phyloP scores from a whole-genome alignment of 2,888 invertebrate genomes.

The Melanchra persicariae region DNA sequence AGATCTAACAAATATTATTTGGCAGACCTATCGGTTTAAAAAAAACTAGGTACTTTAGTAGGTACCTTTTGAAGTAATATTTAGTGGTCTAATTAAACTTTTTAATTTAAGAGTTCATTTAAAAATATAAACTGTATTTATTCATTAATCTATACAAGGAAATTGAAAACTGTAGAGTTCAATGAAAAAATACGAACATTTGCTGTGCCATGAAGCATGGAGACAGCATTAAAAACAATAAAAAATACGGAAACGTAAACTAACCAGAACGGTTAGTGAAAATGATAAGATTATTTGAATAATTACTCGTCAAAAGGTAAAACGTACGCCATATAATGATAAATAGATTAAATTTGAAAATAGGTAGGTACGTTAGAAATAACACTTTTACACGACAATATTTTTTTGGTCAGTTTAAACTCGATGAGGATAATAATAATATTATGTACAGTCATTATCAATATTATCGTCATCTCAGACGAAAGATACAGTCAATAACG shows the following conservation, averaged over 20 bases:
- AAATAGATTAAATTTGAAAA: too few relatives aligned
- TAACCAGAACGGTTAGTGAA: slow-evolving; percentile 3
- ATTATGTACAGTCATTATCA: too few relatives aligned
- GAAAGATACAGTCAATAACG: neutral
- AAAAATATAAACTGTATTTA: too few relatives aligned
- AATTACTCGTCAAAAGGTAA: neutral
- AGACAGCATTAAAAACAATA: neutral
- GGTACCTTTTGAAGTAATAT: too few relatives aligned
- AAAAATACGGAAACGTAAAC: neutral
- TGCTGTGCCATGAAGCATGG: neutral
- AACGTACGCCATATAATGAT: neutral
- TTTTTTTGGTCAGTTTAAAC: too few relatives aligned
- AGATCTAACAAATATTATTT: too few relatives aligned
- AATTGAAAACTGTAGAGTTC: neutral
- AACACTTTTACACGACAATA: too few relatives aligned
- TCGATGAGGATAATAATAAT: too few relatives aligned
- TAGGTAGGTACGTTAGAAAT: too few relatives aligned
- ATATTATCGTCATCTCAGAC: too few relatives aligned
- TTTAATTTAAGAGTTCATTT: neutral
- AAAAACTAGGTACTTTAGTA: too few relatives aligned
- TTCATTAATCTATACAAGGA: neutral
- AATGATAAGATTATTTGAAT: too few relatives aligned
- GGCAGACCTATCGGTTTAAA: neutral
- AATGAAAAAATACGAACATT: neutral
- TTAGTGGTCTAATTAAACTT: neutral